Conservation (phyloP, 2,888 invertebrate genomes). For the Ametastegia equiseti region DNA sequence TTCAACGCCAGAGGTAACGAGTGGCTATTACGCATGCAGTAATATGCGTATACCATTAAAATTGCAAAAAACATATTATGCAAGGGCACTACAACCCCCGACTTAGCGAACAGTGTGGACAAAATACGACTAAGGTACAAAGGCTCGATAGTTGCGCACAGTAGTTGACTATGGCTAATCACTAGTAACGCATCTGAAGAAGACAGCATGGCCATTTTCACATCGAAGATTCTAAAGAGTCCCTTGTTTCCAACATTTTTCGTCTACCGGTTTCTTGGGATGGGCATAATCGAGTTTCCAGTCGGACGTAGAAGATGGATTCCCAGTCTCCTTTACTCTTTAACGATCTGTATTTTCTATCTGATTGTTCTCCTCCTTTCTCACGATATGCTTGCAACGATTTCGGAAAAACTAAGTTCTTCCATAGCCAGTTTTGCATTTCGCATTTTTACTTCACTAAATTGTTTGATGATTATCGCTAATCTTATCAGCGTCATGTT, state of each 20-base stretch:
- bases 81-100: background rate
- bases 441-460: background rate
- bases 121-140: background rate
- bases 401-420: background rate
- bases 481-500: background rate
- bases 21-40: background rate
- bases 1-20: background rate
- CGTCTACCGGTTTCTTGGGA: constrained; percentile 51
- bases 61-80: background rate
- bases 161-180: background rate
- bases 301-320: constrained; percentile 6
- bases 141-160: background rate
- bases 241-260: constrained; percentile 51
- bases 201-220: background rate
- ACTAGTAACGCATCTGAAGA: background rate
- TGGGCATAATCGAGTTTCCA: constrained; percentile 50
- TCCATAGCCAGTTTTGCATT: background rate
- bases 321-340: background rate
- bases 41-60: background rate
- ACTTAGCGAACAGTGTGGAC: background rate
- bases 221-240: constrained; percentile 47
- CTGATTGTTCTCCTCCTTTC: background rate
- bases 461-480: background rate
- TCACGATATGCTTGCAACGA: background rate
- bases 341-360: background rate